phyloP scores from a whole-genome alignment of 2,113 vertebrate species.

The Phaethon lepturus region DNA sequence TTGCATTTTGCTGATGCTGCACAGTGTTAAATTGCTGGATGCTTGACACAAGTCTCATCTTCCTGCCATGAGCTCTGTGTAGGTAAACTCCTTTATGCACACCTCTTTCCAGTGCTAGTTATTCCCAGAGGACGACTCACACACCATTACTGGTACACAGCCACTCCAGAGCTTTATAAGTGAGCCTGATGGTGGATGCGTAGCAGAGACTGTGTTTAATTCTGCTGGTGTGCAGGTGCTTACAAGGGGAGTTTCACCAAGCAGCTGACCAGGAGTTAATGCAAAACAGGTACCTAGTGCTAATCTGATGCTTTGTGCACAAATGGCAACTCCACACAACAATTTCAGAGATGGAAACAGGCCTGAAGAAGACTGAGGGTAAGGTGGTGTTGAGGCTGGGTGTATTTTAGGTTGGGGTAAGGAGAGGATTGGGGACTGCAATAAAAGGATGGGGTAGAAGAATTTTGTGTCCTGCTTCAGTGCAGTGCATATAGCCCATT shows the following conservation, averaged over 20 bases:
- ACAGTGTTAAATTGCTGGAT: neutral
- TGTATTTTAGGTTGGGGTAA: neutral
- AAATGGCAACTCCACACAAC: neutral
- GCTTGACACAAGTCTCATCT: constrained; percentile 10
- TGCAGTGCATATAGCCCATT: rapidly evolving
- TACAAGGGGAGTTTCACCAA: neutral
- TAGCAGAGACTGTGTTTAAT: neutral
- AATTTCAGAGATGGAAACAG: neutral
- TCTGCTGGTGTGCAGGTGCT: neutral
- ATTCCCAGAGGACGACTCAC: neutral
- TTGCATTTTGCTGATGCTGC: neutral
- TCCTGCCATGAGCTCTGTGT: neutral
- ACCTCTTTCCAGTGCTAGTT: neutral
- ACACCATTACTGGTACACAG: neutral
- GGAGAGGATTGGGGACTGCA: neutral
- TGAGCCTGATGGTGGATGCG: neutral
- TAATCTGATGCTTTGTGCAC: neutral
- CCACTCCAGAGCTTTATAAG: neutral
- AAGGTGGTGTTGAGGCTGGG: neutral
- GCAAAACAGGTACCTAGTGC: neutral
- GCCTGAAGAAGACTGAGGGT: neutral
- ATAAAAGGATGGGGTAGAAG: neutral
- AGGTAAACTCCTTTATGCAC: neutral
- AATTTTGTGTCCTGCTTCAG: neutral
- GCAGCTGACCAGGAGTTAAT: neutral